These are phyloP conservation scores for Stercorarius parasiticus DNA, from an alignment of 2,113 vertebrate species.

Conservation along the genomic window DNA sequence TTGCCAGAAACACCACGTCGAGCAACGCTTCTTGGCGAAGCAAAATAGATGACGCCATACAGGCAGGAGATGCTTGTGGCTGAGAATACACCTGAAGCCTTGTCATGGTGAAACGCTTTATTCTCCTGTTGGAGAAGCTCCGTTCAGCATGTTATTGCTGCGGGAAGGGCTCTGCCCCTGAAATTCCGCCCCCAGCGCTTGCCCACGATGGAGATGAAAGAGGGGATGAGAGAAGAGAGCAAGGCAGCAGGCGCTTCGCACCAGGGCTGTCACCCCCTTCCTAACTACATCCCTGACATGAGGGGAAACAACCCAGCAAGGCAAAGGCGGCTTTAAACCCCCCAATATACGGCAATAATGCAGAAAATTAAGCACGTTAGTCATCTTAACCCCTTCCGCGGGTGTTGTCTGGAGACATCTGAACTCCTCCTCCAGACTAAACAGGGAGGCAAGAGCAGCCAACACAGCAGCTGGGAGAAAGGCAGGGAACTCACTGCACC, in stretches of 20 bases:
- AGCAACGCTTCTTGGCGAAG: neutral
- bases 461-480: neutral
- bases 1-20: rapidly evolving
- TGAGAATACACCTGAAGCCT: neutral
- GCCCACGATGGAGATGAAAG: neutral
- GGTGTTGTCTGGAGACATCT: neutral
- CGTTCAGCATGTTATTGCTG: rapidly evolving
- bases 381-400: neutral
- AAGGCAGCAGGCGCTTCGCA: neutral
- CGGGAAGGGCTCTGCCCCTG: neutral
- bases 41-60: neutral
- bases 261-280: neutral
- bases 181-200: neutral
- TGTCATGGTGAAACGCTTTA: rapidly evolving
- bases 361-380: neutral
- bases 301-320: neutral
- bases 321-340: neutral
- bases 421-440: neutral
- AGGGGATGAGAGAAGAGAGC: neutral
- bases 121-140: rapidly evolving
- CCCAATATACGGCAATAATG: neutral
- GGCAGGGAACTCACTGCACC: neutral
- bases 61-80: neutral
- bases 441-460: neutral
- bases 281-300: neutral